phyloP scores from a whole-genome alignment of 2,888 invertebrate species.

The Thereva unica region DNA sequence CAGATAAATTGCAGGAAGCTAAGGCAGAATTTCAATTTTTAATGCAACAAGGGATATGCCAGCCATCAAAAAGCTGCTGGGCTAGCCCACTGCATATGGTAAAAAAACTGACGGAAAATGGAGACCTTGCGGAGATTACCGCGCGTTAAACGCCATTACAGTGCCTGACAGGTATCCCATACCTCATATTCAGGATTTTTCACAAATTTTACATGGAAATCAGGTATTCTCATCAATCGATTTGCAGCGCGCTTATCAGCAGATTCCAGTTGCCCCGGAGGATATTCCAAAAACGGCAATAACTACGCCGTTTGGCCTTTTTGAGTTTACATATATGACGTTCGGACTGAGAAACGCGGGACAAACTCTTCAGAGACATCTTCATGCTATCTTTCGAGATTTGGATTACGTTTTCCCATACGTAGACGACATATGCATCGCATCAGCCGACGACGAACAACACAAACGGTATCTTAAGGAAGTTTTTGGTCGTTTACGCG shows the following conservation, averaged over 20 bases:
- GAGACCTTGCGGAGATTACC: slow-evolving; percentile 34
- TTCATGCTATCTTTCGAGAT: slow-evolving; percentile 47
- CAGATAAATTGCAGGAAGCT: slow-evolving; percentile 35
- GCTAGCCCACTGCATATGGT: slow-evolving; percentile 41
- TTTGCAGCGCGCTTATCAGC: slow-evolving; percentile 39
- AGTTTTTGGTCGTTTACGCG: slow-evolving; percentile 2
- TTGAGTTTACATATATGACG: slow-evolving; percentile 49
- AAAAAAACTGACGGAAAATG: slow-evolving; percentile 37
- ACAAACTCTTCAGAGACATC: slow-evolving; percentile 50
- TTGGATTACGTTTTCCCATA: slow-evolving; percentile 46
- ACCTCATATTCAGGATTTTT: slow-evolving; percentile 39
- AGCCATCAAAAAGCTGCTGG: slow-evolving; percentile 41
- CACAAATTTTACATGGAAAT: slow-evolving; percentile 27
- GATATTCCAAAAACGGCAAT: slow-evolving; percentile 45
- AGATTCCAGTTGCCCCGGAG: slow-evolving; percentile 36
- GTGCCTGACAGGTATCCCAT: slow-evolving; percentile 39
- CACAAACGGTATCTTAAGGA: slow-evolving; percentile 38
- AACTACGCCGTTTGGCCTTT: slow-evolving; percentile 51
- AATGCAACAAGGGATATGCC: slow-evolving; percentile 37
- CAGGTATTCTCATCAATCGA: slow-evolving; percentile 40
- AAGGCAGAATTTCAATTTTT: slow-evolving; percentile 41
- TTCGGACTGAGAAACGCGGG: slow-evolving; percentile 51
- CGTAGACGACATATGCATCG: slow-evolving; percentile 42
- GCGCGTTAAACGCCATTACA: slow-evolving; percentile 38
- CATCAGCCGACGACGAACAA: slow-evolving; percentile 31